Base-by-base conservation (phyloP, 2,797 vertebrate genomes). In the Caiman crocodilus region DNA sequence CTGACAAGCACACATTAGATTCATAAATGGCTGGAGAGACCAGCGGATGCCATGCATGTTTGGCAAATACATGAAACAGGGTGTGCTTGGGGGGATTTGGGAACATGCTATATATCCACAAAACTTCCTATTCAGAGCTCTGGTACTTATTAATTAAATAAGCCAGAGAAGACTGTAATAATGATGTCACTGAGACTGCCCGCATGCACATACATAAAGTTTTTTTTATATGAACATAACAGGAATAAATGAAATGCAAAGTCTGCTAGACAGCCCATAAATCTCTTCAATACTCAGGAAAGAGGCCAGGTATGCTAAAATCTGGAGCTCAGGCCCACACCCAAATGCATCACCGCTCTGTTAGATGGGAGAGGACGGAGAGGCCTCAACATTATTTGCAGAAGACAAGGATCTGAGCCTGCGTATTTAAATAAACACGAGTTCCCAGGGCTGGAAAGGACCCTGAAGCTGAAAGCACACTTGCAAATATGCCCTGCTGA, bases 361-460 rank as follows among this genome's bases (percentile, higher is more conserved):
- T 23, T 82, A 77, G 23, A 81, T 67, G 61, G 67, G 56, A 58
- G 83, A 79, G 25, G 91, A 90, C 13, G 82, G 20, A 28, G 78
- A 82, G 26, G 89, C 50, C 17, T 74, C 17, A 25, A 59, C 2
- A 25, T 78, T 80, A 94, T 92, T 90, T 87, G 25, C 55, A 84
- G 35, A 82, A 25, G 88, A 75, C 26, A 71, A 15, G 32, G 60
- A 23, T 90, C 76, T 59, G 77, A 42, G 85, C 55, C n/a, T 75
- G 80, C 12, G 83, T 77, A 28, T 14, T 78, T 79, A 93, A 94
- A 92, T 28, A 23, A 83, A n/a, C 42, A 89, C 92, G 10, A 93
- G 57, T 20, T 89, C 14, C 25, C 76, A 71, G 71, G 4, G 90
- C 16, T 20, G 75, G 63, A 92, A 88, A 55, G 76, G 94, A 78